Evolutionary conservation across 92 coral and sea anemone genomes (phyloP).

Genomic region (Palythoa heliodiscus): DNA sequence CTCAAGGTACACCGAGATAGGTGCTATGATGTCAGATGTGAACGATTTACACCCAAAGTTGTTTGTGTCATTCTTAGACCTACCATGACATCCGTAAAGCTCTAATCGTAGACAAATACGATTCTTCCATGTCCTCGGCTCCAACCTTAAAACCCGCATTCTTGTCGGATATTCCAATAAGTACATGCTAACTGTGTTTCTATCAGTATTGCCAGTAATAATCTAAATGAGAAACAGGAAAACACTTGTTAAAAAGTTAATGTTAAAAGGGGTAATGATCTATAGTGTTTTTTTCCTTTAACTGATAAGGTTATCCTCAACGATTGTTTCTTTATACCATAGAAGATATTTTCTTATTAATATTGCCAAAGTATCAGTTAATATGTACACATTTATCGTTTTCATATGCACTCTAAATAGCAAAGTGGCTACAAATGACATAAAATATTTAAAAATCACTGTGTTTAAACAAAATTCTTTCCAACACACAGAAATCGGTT

Average conservation of each 20-base stretch:
- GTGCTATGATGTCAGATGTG: background rate
- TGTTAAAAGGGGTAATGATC: too few relatives aligned
- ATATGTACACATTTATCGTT: too few relatives aligned
- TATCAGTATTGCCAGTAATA: conserved; percentile 4
- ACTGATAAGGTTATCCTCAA: too few relatives aligned
- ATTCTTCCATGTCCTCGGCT: background rate
- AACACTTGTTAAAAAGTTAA: background rate
- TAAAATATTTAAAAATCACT: too few relatives aligned
- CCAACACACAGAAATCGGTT: too few relatives aligned
- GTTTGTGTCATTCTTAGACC: background rate
- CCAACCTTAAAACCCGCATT: background rate
- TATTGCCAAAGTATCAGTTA: too few relatives aligned
- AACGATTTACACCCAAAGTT: background rate
- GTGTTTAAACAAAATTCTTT: too few relatives aligned
- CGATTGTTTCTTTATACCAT: background rate
- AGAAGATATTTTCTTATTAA: background rate
- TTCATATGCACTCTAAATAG: too few relatives aligned
- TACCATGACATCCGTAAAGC: conserved; percentile 32
- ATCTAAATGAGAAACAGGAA: background rate
- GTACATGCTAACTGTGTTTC: conserved; percentile 1
- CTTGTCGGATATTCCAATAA: conserved; percentile 28
- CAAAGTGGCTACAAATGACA: too few relatives aligned
- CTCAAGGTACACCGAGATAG: too few relatives aligned
- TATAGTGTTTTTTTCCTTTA: too few relatives aligned
- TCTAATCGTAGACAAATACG: conserved; percentile 31